Evolutionary conservation across 2,113 vertebrate genomes (phyloP).

Genomic region (Cyprinodon variegatus): DNA sequence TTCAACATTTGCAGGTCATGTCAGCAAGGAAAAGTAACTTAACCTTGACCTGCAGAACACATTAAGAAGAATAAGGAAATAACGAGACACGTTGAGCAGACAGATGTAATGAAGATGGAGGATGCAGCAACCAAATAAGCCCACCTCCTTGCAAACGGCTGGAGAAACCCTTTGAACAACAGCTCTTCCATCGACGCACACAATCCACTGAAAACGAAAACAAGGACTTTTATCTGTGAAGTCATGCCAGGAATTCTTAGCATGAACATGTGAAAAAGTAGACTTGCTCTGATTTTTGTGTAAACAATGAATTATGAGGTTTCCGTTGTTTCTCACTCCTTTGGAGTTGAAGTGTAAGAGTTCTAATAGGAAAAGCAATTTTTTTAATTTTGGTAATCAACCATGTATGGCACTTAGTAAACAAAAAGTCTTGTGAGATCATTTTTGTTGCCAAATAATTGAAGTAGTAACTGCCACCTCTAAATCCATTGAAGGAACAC

Average conservation of each 20-base stretch:
- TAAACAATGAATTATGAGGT: slow-evolving; percentile 33
- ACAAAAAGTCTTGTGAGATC: not conserved
- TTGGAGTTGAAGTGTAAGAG: not conserved
- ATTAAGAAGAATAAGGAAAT: not conserved
- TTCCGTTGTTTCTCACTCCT: slow-evolving; percentile 26
- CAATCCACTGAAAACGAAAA: slow-evolving; percentile 56
- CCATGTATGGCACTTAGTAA: not conserved
- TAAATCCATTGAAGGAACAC: not conserved
- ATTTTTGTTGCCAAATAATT: not conserved
- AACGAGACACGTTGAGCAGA: slow-evolving; percentile 25
- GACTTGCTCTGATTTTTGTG: slow-evolving; percentile 25
- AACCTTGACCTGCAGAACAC: slow-evolving; percentile 3
- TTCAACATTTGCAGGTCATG: not conserved
- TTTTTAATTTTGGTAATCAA: not conserved
- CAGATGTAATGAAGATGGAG: slow-evolving; percentile 35
- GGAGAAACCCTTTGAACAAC: slow-evolving; percentile 34
- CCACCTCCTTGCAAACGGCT: slow-evolving; percentile 37
- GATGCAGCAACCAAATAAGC: slow-evolving; percentile 5
- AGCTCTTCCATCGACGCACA: slow-evolving; percentile 46
- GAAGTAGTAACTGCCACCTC: not conserved
- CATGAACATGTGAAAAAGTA: slow-evolving; percentile 16
- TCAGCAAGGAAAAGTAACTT: not conserved
- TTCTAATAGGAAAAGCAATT: not conserved
- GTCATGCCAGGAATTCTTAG: slow-evolving; percentile 55
- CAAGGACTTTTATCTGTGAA: slow-evolving; percentile 49